These are phyloP conservation scores for Aphelocoma californica DNA, from an alignment of 2,797 vertebrate species.

Conservation along the genomic window DNA sequence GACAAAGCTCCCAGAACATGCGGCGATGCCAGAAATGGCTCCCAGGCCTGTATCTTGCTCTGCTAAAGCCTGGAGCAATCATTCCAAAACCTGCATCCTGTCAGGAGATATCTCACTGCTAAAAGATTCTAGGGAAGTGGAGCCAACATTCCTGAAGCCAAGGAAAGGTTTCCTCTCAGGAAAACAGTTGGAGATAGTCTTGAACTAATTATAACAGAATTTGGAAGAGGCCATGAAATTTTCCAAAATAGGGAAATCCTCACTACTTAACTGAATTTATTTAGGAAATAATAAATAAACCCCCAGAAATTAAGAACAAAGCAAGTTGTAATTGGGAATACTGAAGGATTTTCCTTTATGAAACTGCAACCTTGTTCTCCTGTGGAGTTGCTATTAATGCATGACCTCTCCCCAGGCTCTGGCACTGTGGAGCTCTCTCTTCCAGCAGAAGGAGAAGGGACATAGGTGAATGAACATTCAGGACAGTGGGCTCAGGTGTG, in stretches of 20 bases:
- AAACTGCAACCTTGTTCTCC: background rate
- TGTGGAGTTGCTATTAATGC: background rate
- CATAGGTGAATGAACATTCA: no score
- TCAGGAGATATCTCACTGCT: background rate
- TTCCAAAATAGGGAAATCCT: background rate
- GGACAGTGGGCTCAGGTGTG: background rate
- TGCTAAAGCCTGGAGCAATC: background rate
- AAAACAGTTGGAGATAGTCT: background rate
- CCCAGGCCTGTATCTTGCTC: background rate
- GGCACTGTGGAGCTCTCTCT: background rate
- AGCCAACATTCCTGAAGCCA: constrained; percentile 16
- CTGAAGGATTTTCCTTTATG: background rate
- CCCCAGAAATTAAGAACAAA: background rate
- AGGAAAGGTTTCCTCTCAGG: background rate
- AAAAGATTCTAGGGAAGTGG: background rate
- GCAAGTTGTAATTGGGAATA: background rate
- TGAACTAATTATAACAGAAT: background rate
- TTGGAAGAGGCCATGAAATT: background rate
- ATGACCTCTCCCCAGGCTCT: background rate
- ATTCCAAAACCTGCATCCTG: background rate
- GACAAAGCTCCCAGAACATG: background rate
- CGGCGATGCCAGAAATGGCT: background rate
- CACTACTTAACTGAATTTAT: background rate
- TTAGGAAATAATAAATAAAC: background rate
- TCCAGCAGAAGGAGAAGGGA: background rate